A percentile compares a stretch with the other conserved stretches of the same genome.
These are phyloP conservation scores for Callosobruchus maculatus DNA, from an alignment of 2,888 invertebrate species.

Conservation along the genomic window DNA sequence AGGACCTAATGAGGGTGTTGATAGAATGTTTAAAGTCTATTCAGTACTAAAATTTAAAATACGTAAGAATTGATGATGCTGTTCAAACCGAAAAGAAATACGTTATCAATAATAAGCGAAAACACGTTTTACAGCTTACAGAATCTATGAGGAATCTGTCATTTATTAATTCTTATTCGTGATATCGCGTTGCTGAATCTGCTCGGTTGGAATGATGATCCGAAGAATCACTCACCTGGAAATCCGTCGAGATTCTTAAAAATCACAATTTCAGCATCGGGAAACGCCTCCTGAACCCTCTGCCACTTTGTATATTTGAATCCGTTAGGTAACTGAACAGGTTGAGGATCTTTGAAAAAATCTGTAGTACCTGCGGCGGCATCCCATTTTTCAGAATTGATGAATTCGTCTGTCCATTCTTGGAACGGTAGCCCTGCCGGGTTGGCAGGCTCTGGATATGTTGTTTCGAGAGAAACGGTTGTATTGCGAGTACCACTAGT, in stretches of 20 bases:
- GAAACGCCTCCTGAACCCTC: slow-evolving; percentile 30
- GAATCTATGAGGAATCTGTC: too few species aligned
- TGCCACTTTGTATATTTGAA: slow-evolving; percentile 31
- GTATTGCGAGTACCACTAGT: not conserved
- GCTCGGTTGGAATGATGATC: too few species aligned
- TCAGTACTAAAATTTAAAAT: too few species aligned
- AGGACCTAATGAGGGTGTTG: too few species aligned
- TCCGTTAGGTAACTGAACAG: slow-evolving; percentile 20
- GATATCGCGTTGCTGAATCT: too few species aligned
- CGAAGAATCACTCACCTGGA: not conserved
- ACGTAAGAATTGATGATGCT: too few species aligned
- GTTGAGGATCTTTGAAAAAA: slow-evolving; percentile 20
- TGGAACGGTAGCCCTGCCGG: slow-evolving; percentile 28
- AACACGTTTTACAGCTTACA: too few species aligned
- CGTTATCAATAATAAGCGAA: too few species aligned
- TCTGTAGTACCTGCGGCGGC: not conserved
- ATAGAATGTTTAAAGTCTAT: too few species aligned
- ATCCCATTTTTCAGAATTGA: slow-evolving; percentile 41
- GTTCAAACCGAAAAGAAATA: too few species aligned
- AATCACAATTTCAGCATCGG: slow-evolving; percentile 18
- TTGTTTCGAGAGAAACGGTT: not conserved
- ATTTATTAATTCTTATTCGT: too few species aligned
- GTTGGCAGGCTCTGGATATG: slow-evolving; percentile 1
- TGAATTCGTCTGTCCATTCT: slow-evolving; percentile 40
- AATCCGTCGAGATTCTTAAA: not conserved